These are phyloP conservation scores for Philaenus spumarius DNA, from an alignment of 1,140 invertebrate genomes.

Conservation along the genomic window DNA sequence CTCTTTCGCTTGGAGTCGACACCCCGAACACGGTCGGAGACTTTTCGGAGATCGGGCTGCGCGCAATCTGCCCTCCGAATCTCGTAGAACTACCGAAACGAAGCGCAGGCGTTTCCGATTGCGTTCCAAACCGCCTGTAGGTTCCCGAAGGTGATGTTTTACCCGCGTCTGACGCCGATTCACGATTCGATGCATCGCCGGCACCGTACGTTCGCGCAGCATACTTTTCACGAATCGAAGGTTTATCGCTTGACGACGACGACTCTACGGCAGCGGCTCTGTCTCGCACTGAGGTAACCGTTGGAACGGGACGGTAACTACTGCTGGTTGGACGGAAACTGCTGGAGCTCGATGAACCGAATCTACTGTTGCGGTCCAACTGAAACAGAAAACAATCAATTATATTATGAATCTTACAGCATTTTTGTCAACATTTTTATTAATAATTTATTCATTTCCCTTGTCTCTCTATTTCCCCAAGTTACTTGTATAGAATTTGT, in stretches of 20 bases:
- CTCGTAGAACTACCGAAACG: slow-evolving; percentile 24
- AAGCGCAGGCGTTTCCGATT: slow-evolving; percentile 15
- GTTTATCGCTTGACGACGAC: neutral
- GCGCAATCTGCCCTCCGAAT: slow-evolving; percentile 27
- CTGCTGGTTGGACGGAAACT: neutral
- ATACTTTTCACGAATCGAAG: slow-evolving; percentile 18
- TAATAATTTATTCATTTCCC: too few relatives aligned
- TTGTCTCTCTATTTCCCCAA: too few relatives aligned
- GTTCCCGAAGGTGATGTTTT: neutral
- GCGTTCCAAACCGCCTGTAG: neutral
- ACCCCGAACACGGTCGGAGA: slow-evolving; percentile 29
- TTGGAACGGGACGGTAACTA: slow-evolving; percentile 8
- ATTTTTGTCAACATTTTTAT: too few relatives aligned
- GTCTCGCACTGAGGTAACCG: neutral
- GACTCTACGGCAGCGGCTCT: slow-evolving; percentile 1
- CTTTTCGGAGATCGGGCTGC: slow-evolving; percentile 28
- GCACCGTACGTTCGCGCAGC: slow-evolving; percentile 1
- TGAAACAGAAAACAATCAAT: slow-evolving; percentile 11
- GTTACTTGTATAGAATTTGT: too few relatives aligned
- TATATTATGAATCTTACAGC: too few relatives aligned
- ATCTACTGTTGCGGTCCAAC: slow-evolving; percentile 12
- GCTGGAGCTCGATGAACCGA: neutral
- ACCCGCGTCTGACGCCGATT: neutral
- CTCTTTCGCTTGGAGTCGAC: neutral
- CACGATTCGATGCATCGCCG: neutral